Base-by-base conservation (phyloP, 2,113 vertebrate species). In the Fregetta grallaria region DNA sequence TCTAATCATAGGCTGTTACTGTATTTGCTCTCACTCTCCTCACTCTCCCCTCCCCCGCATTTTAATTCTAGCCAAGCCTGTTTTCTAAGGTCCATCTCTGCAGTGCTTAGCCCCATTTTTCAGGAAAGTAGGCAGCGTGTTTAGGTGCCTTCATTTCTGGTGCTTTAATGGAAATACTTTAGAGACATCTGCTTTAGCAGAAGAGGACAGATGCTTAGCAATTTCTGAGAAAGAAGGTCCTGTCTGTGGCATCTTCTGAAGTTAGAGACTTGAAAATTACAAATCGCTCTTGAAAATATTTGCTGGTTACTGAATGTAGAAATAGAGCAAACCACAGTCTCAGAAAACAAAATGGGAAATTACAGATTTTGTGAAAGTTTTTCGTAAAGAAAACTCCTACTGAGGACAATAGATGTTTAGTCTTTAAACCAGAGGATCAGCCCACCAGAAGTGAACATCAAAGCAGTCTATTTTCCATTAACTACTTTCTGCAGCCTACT, bases 391-490 rank as follows among this genome's bases (percentile, higher is more conserved):
- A 96, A 96, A 96, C 90, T 91, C 82, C 65, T 86, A 17, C 52
- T 55, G 91, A 61, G 89, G 84, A 96, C 95, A 96, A 97, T 95
- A 68, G 94, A 80, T 84, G 47, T 97, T 94, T 75, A 89, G 96
- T 70, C 91, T 95, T 92, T 96, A 97, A 92, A 97, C 73, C 74
- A 92, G 76, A 89, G 95, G 89, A 95, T 94, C 92, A 90, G 96
- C 95, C 96, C 96, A 91, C 88, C 94, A 96, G 91, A 96, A 96
- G 86, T 73, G 95, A 95, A 96, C 94, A 96, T 97, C 96, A 97
- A 96, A 96, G 94, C 92, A 82, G 61, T 14, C 96, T 88, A 82
- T 97, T 96, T 95, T 86, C 94, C 81, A 96, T 96, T 96, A 96
- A 97, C 93, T 87, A 44, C 90, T 94, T 92, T 96, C 95, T 97